Percentiles rank a stretch among this genome's conserved stretches.
phyloP scores from a whole-genome alignment of 1,140 invertebrate species.

The Bombus confusus region DNA sequence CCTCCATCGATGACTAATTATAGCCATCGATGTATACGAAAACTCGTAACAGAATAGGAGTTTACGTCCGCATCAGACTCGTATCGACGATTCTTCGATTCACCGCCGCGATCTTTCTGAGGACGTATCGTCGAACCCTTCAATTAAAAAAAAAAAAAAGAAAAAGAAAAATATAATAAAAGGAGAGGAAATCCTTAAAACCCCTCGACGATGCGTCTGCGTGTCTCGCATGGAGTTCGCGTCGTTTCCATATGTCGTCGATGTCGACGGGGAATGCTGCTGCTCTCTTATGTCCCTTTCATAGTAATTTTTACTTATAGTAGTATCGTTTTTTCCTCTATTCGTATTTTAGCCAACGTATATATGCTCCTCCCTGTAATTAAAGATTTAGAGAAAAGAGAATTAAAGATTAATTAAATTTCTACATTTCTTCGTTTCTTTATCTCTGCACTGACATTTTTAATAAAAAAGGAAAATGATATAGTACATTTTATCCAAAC shows the following conservation, averaged over 20 bases:
- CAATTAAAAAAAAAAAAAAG: conserved; percentile 35
- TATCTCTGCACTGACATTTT: no score
- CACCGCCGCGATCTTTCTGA: background rate
- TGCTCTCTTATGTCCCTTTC: background rate
- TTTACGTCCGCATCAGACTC: conserved; percentile 11
- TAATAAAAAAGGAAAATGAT: no score
- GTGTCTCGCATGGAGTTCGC: background rate
- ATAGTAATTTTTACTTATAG: background rate
- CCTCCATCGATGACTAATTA: conserved; percentile 68
- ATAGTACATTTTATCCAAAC: no score
- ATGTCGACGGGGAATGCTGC: background rate
- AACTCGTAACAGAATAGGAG: conserved; percentile 20
- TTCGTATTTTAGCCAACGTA: background rate
- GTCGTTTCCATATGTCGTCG: background rate
- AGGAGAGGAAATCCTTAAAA: conserved; percentile 14
- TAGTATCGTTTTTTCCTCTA: background rate
- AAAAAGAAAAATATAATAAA: background rate
- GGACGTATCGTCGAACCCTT: conserved; percentile 26
- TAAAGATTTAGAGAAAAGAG: no score
- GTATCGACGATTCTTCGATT: conserved; percentile 39
- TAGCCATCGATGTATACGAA: conserved; percentile 58
- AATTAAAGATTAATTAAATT: no score
- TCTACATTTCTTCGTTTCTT: no score
- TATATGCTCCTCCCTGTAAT: no score
- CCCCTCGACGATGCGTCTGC: background rate